Base-by-base conservation (phyloP, 2,113 vertebrate species). In the Lathamus discolor region DNA sequence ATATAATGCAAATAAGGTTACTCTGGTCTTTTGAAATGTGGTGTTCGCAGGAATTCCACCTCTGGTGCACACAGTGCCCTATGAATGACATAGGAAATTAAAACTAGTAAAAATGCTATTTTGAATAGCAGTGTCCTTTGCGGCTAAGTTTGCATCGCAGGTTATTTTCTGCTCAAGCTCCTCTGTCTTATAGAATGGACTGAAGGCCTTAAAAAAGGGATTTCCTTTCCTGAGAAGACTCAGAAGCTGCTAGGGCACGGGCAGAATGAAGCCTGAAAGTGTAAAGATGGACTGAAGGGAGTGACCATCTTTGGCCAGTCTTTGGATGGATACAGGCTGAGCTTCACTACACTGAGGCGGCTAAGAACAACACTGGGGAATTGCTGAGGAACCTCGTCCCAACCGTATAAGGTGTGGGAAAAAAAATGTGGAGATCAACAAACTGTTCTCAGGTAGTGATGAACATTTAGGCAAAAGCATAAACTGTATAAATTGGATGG, bases 81-180 rank as follows among this genome's bases (percentile, higher is more conserved):
- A 49, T 10, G 48, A 73, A 62, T 22, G n/a, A 84, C 69, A 68
- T 2, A 69, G 41, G 57, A 84, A 91, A 86, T 74, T 3, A 66
- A 83, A 92, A 37, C 18, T 33, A 59, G 6, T n/a, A 43, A n/a
- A 48, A 79, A 44, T 18, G 29, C 25, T 68, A 63, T 69, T 86
- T 79, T 76, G 28, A 94, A 92, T 73, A 95, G 83, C 91, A 91
- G 86, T 89, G 59, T 89, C 86, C 54, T 88, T 25, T 62, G 80
- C 39, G 41, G 63, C 44, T 74, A 81, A 31, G n/a, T 31, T 13
- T 69, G 20, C 10, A 55, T 10, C 61, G 51, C 4, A 1, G 49
- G 8, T 76, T 76, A 28, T 43, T 61, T 69, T 20, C 78, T 82
- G 35, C 35, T 57, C 17, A 55, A 79, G 39, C 35, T 86, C 29